Evolutionary conservation across 2,113 vertebrate species (phyloP), one percentile per base, ranked within the genome.

Genomic region (Riparia riparia): DNA sequence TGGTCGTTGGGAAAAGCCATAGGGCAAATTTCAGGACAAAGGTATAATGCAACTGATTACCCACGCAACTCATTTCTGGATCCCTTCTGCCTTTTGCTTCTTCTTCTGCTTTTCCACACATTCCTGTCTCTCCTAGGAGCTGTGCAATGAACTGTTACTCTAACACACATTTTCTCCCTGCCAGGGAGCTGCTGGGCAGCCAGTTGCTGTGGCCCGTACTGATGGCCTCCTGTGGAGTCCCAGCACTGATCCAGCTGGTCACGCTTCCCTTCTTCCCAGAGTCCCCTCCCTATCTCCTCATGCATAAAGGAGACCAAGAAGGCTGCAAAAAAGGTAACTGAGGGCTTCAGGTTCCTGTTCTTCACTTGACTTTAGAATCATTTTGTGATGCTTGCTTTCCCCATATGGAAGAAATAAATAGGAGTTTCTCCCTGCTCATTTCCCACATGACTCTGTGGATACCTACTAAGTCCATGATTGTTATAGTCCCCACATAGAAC

Each of bases 21-120:
- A 17, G 98, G 98, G 66, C 99, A 99, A 95, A 93, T 99, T 90
- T 84, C 98, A 93, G 98, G 99, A 91, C 98, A 99, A 97, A 98
- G 98, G 99, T 99, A 96, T 57, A 76, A 68, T 81, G 95, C 10
- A 39, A 51, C 50, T 66, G 7, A 56, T 89, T 71, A 39, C 18
- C 14, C 29, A 82, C 28, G 10, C 19, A 29, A 20, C 70, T 74
- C 0, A 31, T 64, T 64, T 69, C 84, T 84, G 65, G 11, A 82
- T 72, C 25, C 25, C 19, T 65, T 71, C 39, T 64, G 31, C 70
- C 14, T 84, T 90, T 83, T 73, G 13, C 24, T 71, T 32, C 26
- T 42, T 69, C 45, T 15, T 82, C 24, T 88, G n/a, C 34, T 73
- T 79, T 71, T 61, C 49, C n/a, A 50, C 44, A 15, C 39, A 14